Evolutionary conservation across 2,888 invertebrate species (phyloP).

Genomic region (Gymnosoma rotundatum): DNA sequence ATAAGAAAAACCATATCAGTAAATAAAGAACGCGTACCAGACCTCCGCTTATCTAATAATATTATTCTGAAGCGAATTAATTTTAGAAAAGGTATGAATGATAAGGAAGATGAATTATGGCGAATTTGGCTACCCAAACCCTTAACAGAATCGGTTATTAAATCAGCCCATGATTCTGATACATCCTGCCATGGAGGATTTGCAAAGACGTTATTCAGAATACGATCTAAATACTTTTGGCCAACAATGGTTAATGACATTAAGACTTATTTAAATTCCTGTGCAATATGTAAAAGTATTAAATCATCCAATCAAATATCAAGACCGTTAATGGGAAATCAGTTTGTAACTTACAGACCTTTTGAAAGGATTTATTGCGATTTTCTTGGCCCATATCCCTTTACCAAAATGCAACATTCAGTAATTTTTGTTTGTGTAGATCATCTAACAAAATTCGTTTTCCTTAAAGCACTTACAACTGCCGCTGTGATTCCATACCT

Average conservation of each 20-base stretch:
- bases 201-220: slow-evolving; percentile 21
- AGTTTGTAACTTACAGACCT: not conserved
- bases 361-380: not conserved
- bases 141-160: not conserved
- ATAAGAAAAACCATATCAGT: not conserved
- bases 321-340: slow-evolving; percentile 6
- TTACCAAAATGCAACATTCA: no score
- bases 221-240: slow-evolving; percentile 30
- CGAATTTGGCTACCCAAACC: slow-evolving; percentile 32
- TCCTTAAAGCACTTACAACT: not conserved
- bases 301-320: slow-evolving; percentile 31
- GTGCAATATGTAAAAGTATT: slow-evolving; percentile 26
- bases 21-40: not conserved
- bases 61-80: slow-evolving; percentile 18
- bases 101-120: slow-evolving; percentile 30
- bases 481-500: not conserved
- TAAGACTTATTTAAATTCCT: not conserved
- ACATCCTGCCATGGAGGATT: slow-evolving; percentile 27
- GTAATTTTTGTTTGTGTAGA: not conserved
- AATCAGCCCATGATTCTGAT: slow-evolving; percentile 1
- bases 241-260: slow-evolving; percentile 30
- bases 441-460: not conserved
- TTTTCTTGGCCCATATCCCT: not conserved
- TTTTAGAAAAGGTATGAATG: slow-evolving; percentile 14
- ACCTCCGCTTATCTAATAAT: slow-evolving; percentile 6